Evolutionary conservation across 2,113 vertebrate species (phyloP).

Genomic region (Psophia crepitans): DNA sequence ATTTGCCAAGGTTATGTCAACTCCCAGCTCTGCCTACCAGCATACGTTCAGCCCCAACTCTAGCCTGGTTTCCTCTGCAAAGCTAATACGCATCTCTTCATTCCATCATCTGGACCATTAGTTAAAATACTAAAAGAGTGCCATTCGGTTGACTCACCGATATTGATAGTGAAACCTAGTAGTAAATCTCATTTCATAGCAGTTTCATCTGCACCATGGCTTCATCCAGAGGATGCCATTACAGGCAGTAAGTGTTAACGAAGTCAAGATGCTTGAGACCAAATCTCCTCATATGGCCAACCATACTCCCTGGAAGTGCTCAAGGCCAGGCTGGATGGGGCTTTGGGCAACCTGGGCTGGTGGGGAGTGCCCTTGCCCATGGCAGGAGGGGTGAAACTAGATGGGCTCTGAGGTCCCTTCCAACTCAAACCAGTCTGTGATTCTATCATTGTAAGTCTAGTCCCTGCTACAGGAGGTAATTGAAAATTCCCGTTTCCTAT

Average conservation of each 20-base stretch:
- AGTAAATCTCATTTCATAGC: not conserved
- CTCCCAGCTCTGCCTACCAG: not conserved
- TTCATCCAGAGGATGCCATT: not conserved
- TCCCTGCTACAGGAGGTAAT: not conserved
- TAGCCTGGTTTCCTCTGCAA: not conserved
- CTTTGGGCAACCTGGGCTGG: too few species aligned
- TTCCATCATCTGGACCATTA: fast-evolving
- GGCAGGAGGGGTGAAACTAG: too few species aligned
- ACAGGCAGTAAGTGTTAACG: not conserved
- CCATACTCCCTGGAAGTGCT: too few species aligned
- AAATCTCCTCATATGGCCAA: not conserved
- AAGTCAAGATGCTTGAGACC: not conserved
- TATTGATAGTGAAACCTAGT: not conserved
- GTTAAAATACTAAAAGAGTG: not conserved
- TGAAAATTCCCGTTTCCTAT: not conserved
- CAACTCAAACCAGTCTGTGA: too few species aligned
- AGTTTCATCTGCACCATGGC: not conserved
- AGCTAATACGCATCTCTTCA: not conserved
- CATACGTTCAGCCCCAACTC: not conserved
- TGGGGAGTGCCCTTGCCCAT: too few species aligned
- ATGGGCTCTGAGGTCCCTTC: too few species aligned
- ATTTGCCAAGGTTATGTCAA: not conserved
- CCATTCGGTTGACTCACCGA: fast-evolving
- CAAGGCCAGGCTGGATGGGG: too few species aligned
- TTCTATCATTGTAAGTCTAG: too few species aligned